Conservation (phyloP, 2,797 vertebrate species). For the Cirrhinus molitorella region DNA sequence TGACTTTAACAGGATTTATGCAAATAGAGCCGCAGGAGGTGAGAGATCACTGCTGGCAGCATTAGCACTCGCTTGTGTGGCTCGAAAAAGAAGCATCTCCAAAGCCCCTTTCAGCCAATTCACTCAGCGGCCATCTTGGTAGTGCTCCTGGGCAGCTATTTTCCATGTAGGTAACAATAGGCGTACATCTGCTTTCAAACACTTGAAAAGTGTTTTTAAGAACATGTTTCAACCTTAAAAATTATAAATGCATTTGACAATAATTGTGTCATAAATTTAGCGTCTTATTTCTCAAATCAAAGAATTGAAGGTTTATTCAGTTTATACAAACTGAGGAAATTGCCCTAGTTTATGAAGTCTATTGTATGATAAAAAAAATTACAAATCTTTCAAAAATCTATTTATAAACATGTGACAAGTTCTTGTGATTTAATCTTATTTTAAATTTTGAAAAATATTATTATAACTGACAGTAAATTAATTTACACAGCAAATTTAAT, state of each 20-base stretch:
- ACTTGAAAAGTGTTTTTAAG: background rate
- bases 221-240: background rate
- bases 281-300: background rate
- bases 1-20: slow-evolving; percentile 91
- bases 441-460: too few relatives aligned
- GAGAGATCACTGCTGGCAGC: slow-evolving; percentile 37
- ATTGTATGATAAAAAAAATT: background rate
- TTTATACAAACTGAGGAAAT: too few relatives aligned
- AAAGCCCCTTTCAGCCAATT: slow-evolving; percentile 41
- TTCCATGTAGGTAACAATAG: slow-evolving; percentile 8
- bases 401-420: too few relatives aligned
- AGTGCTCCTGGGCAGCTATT: background rate
- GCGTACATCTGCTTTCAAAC: background rate
- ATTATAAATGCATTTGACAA: background rate
- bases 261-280: background rate
- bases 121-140: background rate
- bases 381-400: too few relatives aligned
- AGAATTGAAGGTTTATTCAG: background rate
- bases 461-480: too few relatives aligned
- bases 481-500: too few relatives aligned
- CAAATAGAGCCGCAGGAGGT: slow-evolving; percentile 85
- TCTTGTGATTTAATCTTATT: too few relatives aligned
- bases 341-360: too few relatives aligned
- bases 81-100: slow-evolving; percentile 15
- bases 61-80: slow-evolving; percentile 23